Evolutionary conservation across 2,888 invertebrate genomes (phyloP).

Genomic region (Torymus aiolomorphi): DNA sequence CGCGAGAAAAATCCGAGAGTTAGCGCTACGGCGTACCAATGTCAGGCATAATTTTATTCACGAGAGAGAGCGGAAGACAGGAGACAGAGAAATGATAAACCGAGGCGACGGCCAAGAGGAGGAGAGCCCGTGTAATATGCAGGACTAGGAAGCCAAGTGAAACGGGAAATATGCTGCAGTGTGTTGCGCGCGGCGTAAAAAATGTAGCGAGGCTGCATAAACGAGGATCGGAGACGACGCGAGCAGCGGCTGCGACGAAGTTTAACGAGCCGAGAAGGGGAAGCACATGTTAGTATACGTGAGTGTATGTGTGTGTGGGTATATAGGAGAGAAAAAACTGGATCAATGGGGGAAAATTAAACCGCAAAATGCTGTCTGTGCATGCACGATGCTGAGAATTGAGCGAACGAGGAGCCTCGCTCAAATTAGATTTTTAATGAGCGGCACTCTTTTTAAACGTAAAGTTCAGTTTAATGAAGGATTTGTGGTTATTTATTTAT

Average conservation of each 20-base stretch:
- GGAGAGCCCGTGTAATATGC: slow-evolving; percentile 25
- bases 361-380: no score
- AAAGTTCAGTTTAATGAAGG: no score
- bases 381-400: no score
- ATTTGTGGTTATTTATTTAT: no score
- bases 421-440: no score
- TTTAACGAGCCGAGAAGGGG: slow-evolving; percentile 18
- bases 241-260: neutral
- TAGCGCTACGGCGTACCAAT: no score
- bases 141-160: slow-evolving; percentile 14
- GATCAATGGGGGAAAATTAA: no score
- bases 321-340: no score
- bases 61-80: neutral
- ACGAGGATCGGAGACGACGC: neutral
- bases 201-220: slow-evolving; percentile 16
- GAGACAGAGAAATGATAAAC: slow-evolving; percentile 23
- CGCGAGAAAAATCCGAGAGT: neutral
- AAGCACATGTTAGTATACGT: neutral
- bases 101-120: slow-evolving; percentile 10
- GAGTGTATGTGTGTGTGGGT: neutral
- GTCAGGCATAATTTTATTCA: neutral
- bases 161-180: slow-evolving; percentile 26
- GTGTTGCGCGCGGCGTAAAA: slow-evolving; percentile 21
- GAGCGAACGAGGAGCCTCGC: no score
- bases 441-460: no score